These are phyloP conservation scores for Drosophila kanekoi DNA, from an alignment of 2,888 invertebrate genomes.

Conservation along the genomic window DNA sequence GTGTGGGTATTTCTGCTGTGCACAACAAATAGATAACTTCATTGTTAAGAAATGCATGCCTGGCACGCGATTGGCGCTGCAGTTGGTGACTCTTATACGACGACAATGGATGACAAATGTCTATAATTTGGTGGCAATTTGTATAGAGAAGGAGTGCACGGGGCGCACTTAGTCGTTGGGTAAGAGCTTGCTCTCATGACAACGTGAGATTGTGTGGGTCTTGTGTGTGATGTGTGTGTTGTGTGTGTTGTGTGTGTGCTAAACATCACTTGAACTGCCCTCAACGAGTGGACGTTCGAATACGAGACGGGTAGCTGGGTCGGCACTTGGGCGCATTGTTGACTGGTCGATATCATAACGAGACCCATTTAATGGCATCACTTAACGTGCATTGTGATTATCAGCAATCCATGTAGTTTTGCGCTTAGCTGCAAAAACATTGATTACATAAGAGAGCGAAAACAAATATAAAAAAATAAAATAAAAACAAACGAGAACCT, in stretches of 20 bases:
- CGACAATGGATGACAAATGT: conserved; percentile 38
- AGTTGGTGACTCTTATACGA: conserved; percentile 7
- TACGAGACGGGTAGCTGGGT: conserved; percentile 18
- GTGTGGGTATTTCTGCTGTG: conserved; percentile 14
- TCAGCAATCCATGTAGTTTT: conserved; percentile 23
- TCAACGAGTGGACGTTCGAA: conserved; percentile 24
- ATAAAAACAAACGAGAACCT: conserved; percentile 22
- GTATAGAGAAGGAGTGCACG: conserved; percentile 12
- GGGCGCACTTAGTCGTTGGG: conserved; percentile 9
- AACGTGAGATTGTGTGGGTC: conserved; percentile 2
- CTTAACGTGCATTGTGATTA: conserved; percentile 36
- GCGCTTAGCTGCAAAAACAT: conserved; percentile 6
- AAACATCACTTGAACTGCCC: conserved; percentile 53
- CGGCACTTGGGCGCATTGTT: conserved; percentile 33
- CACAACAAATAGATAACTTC: conserved; percentile 25
- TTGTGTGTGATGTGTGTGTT: conserved; percentile 15
- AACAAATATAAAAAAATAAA: background rate
- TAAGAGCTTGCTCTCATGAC: conserved; percentile 38
- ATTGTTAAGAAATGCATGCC: conserved; percentile 23
- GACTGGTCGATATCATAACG: conserved; percentile 45
- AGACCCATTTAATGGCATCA: conserved; percentile 41
- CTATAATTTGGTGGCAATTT: conserved; percentile 45
- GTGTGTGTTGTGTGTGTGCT: conserved; percentile 16
- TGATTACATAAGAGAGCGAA: conserved; percentile 25
- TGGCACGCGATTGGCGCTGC: conserved; percentile 33